phyloP scores from a whole-genome alignment of 2,888 invertebrate species.

The Melanostoma scalare region DNA sequence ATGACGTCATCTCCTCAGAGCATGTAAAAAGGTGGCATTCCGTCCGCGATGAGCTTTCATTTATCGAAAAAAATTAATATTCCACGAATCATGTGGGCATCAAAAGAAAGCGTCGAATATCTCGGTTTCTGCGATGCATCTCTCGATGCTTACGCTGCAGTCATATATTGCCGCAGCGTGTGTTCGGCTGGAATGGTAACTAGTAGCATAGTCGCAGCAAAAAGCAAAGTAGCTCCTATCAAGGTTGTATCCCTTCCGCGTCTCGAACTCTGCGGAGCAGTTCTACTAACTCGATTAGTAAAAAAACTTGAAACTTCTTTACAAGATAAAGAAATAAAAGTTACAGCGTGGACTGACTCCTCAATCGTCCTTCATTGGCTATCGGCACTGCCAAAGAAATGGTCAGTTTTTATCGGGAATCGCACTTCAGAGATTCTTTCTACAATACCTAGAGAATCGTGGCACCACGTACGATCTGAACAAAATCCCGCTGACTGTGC shows the following conservation, averaged over 20 bases:
- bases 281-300: slow-evolving; percentile 15
- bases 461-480: slow-evolving; percentile 3
- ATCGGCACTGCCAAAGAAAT: slow-evolving; percentile 10
- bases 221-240: slow-evolving; percentile 25
- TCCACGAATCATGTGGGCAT: slow-evolving; percentile 26
- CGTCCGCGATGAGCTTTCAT: slow-evolving; percentile 14
- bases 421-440: slow-evolving; percentile 54
- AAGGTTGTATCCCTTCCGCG: slow-evolving; percentile 17
- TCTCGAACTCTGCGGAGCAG: slow-evolving; percentile 23
- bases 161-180: slow-evolving; percentile 17
- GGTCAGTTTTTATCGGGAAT: slow-evolving; percentile 20
- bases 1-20: slow-evolving; percentile 8
- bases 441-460: slow-evolving; percentile 14
- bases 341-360: too few relatives aligned
- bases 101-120: slow-evolving; percentile 2
- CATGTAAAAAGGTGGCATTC: neutral
- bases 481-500: slow-evolving; percentile 51
- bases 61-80: slow-evolving; percentile 14
- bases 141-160: slow-evolving; percentile 29
- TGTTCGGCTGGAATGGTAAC: slow-evolving; percentile 2
- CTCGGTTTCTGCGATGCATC: slow-evolving; percentile 25
- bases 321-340: too few relatives aligned
- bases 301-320: slow-evolving; percentile 24
- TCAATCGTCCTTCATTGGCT: slow-evolving; percentile 28
- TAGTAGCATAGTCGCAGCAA: slow-evolving; percentile 10